These are phyloP conservation scores for Aotus griseimembra DNA, from an alignment of 2,797 vertebrate species.

Conservation along the genomic window DNA sequence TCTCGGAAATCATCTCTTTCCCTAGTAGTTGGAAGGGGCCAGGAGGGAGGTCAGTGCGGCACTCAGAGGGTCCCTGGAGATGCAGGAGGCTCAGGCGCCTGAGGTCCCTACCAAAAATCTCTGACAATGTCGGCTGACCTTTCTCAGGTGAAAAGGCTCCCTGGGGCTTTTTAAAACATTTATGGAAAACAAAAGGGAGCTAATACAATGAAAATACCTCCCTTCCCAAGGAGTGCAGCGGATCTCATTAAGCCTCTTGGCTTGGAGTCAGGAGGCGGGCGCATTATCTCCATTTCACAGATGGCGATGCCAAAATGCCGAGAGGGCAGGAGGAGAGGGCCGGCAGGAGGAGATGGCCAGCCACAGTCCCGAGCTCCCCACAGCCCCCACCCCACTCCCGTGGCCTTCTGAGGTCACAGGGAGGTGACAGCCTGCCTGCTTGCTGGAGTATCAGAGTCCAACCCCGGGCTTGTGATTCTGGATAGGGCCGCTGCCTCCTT, in stretches of 20 bases:
- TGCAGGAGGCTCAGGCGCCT: neutral
- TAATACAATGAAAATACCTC: neutral
- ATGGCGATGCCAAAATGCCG: neutral
- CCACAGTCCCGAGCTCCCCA: fast-evolving
- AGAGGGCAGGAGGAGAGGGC: neutral
- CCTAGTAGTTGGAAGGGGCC: fast-evolving
- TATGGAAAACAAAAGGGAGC: conserved; percentile 47
- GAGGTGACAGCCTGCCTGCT: fast-evolving
- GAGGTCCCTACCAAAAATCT: neutral
- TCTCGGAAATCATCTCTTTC: neutral
- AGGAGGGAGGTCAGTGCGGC: neutral
- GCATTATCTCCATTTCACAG: neutral
- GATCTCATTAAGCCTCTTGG: conserved; percentile 33
- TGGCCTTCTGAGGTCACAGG: neutral
- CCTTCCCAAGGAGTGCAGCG: neutral
- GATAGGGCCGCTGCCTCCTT: fast-evolving
- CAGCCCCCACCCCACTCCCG: neutral
- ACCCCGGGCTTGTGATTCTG: neutral
- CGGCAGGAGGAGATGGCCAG: neutral
- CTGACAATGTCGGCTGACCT: neutral
- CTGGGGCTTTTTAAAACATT: neutral
- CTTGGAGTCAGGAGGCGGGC: neutral
- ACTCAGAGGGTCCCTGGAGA: neutral
- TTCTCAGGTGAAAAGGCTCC: conserved; percentile 3
- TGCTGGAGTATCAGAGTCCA: neutral